Evolutionary conservation across 2,797 vertebrate genomes (phyloP), one percentile per base, ranked within the genome.

Genomic region (Tarsius wallacei): DNA sequence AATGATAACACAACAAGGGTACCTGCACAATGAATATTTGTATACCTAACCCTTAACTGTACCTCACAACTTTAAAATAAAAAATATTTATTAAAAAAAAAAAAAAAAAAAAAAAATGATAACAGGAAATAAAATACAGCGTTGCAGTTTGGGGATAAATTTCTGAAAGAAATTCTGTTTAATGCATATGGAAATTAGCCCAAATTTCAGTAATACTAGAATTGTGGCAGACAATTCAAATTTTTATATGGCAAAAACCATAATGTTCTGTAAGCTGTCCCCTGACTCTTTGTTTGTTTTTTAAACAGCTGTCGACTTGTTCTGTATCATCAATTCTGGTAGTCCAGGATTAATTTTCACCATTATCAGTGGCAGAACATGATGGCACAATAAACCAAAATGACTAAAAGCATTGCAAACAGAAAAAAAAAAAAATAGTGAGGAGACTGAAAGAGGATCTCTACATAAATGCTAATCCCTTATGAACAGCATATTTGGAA

Each of bases 401-500:
- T 95, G 84, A 97, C 87, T 4, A 11, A 71, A 82, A 24, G 7
- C n/a, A 87, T 19, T 61, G n/a, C 47, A 55, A 94, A 19, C 1
- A 47, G 53, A 66, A 51, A 70, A 76, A 17, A 53, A 19, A 87
- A 22, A 94, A 28, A 13, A 93, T 87, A 42, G 19, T 6, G 19
- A 97, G 81, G 68, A 87, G 66, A 96, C 95, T 81, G 93, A 4
- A 36, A 47, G 15, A 95, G 74, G 91, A 70, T 96, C 89, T 84
- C 73, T 2, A 26, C 66, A 74, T 88, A 90, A 90, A 98, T 96
- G 96, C 87, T 36, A 95, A 59, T 96, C 47, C 33, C 66, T 95
- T 70, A 53, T 68, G 86, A 94, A 90, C 21, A 89, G 21, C 26
- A 91, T 33, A 95, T 98, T 98, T 97, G 86, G 88, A 70, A 96